Evolutionary conservation across 2,888 invertebrate species (phyloP).

Genomic region (Euproctis similis): DNA sequence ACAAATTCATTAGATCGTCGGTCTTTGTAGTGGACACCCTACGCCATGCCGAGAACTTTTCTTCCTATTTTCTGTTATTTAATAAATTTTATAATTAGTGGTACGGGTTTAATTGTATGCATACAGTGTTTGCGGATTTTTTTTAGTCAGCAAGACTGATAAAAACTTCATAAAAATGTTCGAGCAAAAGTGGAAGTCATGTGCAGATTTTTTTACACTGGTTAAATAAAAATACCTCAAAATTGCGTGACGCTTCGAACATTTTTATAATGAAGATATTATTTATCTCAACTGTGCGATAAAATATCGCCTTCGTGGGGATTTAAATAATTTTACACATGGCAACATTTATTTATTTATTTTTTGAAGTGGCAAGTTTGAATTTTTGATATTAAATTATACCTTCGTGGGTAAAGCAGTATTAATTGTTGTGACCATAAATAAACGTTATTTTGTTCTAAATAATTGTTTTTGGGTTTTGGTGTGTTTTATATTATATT

Average conservation of each 20-base stretch:
- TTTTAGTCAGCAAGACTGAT: constrained; percentile 8
- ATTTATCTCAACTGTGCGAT: constrained; percentile 15
- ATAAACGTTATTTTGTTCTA: not conserved
- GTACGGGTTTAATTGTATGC: too few relatives aligned
- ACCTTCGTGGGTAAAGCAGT: constrained; percentile 20
- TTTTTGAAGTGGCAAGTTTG: too few relatives aligned
- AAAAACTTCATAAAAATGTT: constrained; percentile 16
- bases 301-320: constrained; percentile 25
- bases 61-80: too few relatives aligned
- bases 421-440: constrained; percentile 23
- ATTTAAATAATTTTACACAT: constrained; percentile 21
- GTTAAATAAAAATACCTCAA: constrained; percentile 5
- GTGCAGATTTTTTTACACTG: constrained; percentile 5
- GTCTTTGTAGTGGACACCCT: too few relatives aligned
- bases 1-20: too few relatives aligned
- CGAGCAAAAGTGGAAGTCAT: constrained; percentile 6
- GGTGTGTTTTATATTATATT: not conserved
- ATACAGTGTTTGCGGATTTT: constrained; percentile 10
- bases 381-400: constrained; percentile 13
- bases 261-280: constrained; percentile 11
- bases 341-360: constrained; percentile 9
- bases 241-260: constrained; percentile 4
- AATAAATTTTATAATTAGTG: too few relatives aligned
- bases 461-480: too few relatives aligned
- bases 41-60: too few relatives aligned